These are phyloP conservation scores for Dermatophagoides farinae DNA, from an alignment of 1,140 invertebrate species.

Conservation along the genomic window DNA sequence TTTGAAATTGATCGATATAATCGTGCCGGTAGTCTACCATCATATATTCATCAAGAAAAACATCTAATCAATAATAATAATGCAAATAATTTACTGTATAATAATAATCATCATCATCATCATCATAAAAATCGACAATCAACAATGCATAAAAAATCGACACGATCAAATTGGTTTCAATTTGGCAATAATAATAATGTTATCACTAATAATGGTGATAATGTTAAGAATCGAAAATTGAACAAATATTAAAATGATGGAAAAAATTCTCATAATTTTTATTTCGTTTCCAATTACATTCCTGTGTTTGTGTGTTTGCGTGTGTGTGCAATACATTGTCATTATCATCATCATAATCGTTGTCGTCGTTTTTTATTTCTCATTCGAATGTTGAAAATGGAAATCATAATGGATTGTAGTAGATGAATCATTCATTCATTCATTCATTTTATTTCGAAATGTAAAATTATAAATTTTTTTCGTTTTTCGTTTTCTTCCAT, in stretches of 20 bases:
- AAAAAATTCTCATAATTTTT: too few relatives aligned
- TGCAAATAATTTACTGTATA: neutral
- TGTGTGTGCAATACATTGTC: too few relatives aligned
- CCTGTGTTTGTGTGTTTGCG: too few relatives aligned
- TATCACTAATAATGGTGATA: neutral
- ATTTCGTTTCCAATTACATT: too few relatives aligned
- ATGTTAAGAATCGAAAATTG: neutral
- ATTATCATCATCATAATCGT: too few relatives aligned
- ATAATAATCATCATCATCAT: neutral
- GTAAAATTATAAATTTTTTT: too few relatives aligned
- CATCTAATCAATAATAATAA: constrained; percentile 13
- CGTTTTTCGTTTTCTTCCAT: too few relatives aligned
- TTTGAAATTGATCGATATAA: constrained; percentile 9
- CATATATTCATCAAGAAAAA: constrained; percentile 15
- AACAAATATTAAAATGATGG: neutral
- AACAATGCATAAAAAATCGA: constrained; percentile 16
- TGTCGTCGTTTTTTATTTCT: too few relatives aligned
- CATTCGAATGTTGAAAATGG: too few relatives aligned
- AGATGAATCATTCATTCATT: too few relatives aligned
- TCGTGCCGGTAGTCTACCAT: constrained; percentile 19
- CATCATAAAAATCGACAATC: neutral
- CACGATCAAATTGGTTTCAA: constrained; percentile 20
- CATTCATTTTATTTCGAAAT: too few relatives aligned
- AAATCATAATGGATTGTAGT: too few relatives aligned
- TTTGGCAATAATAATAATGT: constrained; percentile 20